Conservation (phyloP, 2,797 vertebrate species). For the Catharus ustulatus region DNA sequence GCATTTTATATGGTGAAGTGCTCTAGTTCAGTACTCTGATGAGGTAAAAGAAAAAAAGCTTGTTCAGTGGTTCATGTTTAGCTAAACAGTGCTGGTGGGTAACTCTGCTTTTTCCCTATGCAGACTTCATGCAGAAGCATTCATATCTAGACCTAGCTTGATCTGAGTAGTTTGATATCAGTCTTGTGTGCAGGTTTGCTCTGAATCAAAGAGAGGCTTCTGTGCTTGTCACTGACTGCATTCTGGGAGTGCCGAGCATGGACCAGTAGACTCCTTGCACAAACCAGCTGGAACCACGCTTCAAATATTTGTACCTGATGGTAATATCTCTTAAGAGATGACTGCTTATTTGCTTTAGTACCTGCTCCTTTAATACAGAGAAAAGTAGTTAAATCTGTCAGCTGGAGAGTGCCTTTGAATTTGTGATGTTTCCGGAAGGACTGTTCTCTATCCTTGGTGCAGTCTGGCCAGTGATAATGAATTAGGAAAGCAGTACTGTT, state of each 20-base stretch:
- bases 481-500: neutral
- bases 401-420: neutral
- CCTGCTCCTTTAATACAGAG: neutral
- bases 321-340: neutral
- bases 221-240: rapidly evolving
- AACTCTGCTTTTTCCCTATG: neutral
- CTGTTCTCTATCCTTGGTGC: neutral
- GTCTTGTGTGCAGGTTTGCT: neutral
- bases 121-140: neutral
- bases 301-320: neutral
- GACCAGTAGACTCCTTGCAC: neutral
- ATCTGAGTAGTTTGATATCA: neutral
- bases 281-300: neutral
- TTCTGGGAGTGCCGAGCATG: rapidly evolving
- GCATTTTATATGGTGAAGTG: neutral
- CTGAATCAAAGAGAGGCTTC: neutral
- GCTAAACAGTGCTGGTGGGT: neutral
- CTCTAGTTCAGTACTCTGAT: neutral
- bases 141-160: rapidly evolving
- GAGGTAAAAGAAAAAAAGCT: neutral
- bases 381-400: neutral
- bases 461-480: neutral
- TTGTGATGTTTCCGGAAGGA: neutral
- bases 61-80: neutral
- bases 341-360: neutral